A percentile compares a stretch with the other conserved stretches of the same genome.
Evolutionary conservation across 2,797 vertebrate species (phyloP).

Genomic region (Coracias cyanogaster): DNA sequence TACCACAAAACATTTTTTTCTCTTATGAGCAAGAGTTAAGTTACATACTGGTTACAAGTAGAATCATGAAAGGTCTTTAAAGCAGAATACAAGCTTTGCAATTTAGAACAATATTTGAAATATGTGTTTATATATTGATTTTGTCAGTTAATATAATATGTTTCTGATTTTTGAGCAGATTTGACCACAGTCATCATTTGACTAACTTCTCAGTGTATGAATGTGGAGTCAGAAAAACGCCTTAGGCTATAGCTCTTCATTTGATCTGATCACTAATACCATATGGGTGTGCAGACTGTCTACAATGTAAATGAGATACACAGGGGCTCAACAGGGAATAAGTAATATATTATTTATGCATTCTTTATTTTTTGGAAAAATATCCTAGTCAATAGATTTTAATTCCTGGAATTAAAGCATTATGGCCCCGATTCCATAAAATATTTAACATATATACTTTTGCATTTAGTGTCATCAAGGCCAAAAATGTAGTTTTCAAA

Average conservation of each 20-base stretch:
- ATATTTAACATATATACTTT: not conserved
- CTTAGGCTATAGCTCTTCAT: slow-evolving; percentile 6
- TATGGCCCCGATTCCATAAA: not conserved
- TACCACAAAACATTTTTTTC: not conserved
- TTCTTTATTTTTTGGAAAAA: not conserved
- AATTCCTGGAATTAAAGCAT: not conserved
- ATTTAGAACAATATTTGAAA: slow-evolving; percentile 6
- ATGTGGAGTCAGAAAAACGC: not conserved
- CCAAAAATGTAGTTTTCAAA: not conserved
- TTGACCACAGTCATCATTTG: slow-evolving; percentile 2
- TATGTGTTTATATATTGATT: not conserved
- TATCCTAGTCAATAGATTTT: not conserved
- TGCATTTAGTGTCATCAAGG: not conserved
- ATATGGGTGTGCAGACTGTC: not conserved
- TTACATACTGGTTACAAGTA: not conserved
- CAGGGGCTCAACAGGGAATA: not conserved
- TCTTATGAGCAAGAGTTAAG: not conserved
- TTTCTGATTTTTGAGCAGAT: slow-evolving; percentile 24
- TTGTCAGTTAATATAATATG: not conserved
- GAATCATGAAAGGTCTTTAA: not conserved
- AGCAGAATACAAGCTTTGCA: not conserved
- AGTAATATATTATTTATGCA: not conserved
- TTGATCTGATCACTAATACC: slow-evolving; percentile 7
- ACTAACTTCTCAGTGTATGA: slow-evolving; percentile 17
- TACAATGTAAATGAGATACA: slow-evolving; percentile 5